These are phyloP conservation scores for Atractosteus spatula DNA, from an alignment of 2,113 vertebrate species.

Conservation along the genomic window DNA sequence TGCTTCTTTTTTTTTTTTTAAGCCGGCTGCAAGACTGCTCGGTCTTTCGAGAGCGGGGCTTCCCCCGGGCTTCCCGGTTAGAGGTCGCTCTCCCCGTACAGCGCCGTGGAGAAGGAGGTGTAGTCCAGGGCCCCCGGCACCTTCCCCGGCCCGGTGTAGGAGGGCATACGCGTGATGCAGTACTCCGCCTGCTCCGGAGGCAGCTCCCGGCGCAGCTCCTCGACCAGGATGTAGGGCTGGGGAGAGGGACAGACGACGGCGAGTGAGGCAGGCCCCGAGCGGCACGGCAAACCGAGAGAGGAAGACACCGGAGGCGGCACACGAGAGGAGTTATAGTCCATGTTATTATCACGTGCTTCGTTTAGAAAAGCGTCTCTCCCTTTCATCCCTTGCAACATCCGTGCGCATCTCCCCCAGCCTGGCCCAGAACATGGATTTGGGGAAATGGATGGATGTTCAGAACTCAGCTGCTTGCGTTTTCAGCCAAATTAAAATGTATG, in stretches of 20 bases:
- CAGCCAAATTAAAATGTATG: too few species aligned
- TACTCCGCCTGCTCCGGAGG: constrained; percentile 84
- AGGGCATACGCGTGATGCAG: constrained; percentile 80
- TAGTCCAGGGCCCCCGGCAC: constrained; percentile 80
- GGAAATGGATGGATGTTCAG: too few species aligned
- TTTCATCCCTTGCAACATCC: too few species aligned
- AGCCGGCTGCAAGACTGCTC: too few species aligned
- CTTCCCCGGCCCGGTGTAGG: constrained; percentile 64
- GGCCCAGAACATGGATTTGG: too few species aligned
- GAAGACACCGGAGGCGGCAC: background rate
- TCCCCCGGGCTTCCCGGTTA: constrained; percentile 44
- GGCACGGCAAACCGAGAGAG: too few species aligned
- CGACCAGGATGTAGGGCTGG: constrained; percentile 77
- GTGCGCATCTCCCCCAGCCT: too few species aligned
- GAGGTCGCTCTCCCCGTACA: constrained; percentile 85
- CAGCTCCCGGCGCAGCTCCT: constrained; percentile 77
- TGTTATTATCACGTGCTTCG: too few species aligned
- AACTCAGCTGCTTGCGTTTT: too few species aligned
- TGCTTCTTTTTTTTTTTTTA: background rate
- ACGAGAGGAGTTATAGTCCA: background rate
- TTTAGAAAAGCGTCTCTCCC: too few species aligned
- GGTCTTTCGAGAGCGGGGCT: background rate
- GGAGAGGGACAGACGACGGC: background rate
- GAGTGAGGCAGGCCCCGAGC: background rate
- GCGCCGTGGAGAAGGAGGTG: constrained; percentile 74